Evolutionary conservation across 2,888 invertebrate genomes (phyloP), one percentile per base, ranked within the genome.

Genomic region (Hartigia nigra): DNA sequence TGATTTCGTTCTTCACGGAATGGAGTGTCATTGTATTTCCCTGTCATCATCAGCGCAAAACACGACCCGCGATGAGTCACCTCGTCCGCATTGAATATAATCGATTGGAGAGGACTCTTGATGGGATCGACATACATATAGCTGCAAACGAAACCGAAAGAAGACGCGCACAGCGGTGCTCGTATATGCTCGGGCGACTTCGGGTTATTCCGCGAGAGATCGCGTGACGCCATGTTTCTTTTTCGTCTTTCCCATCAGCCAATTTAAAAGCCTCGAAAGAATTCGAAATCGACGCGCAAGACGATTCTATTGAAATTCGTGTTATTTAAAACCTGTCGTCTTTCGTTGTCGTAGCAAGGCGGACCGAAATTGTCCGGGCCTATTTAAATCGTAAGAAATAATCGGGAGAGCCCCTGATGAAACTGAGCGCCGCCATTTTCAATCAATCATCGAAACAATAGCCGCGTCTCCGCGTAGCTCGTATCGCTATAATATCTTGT

Each of bases 401-500:
- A 23, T 55, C 23, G 39, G 39, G 39, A 55, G 39, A 55, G 39
- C 23, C 39, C 39, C 39, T 55, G 39, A 23, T 55, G 39, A 55
- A 55, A 55, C 39, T 55, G 39, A 55, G 39, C 39, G 39, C 39
- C 39, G 39, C 39, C 39, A 55, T 55, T 55, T 55, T 55, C 23
- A 55, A 55, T 39, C 4, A 39, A 39, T 55, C 39, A 55, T 55
- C 39, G 39, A 55, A 55, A 55, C 39, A 55, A 55, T 55, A 55
- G 39, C 39, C 39, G 39, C 39, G 39, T 55, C 23, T 55, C 14
- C 39, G 39, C 39, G 23, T 55, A 55, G 39, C 39, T 55, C 23
- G 39, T 55, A 55, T 55, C 32, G 32, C 31, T 77, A 74, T 74
- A 81, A 80, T 82, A 82, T 88, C 90, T 88, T 86, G 86, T 91